Base-by-base conservation (phyloP, 2,888 invertebrate species). In the Gymnoscelis rufifasciata region DNA sequence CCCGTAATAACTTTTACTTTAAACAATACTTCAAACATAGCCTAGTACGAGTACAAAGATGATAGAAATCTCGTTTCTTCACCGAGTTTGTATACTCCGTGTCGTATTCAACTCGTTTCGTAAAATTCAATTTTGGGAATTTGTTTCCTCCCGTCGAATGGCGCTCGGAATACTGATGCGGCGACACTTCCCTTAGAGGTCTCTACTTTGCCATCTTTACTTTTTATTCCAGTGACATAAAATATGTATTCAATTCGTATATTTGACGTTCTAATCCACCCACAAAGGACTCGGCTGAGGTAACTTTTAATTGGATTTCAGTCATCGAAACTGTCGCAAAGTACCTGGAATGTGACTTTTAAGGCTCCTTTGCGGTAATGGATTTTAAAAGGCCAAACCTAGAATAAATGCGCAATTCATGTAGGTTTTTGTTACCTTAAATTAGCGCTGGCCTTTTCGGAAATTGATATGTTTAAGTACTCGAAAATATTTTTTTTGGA, bases 121-220 rank as follows among this genome's bases (percentile, higher is more conserved):
- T 78, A 84, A 87, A 87, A 88, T 88, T 87, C 88, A 88, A 88
- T 88, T 88, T 87, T 86, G 87, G 83, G 82, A 87, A 88, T 88
- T 88, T 87, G 88, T 88, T 84, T 81, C 86, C 83, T 82, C 79
- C 73, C 79, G 77, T 72, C 73, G 83, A 76, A 76, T 69, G 74
- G 72, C 70, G 83, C 60, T 62, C 71, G 64, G 87, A 87, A 88
- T 88, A 88, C 87, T 87, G 80, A 88, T 88, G 79, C 57, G 67
- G 60, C 51, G 71, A 73, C 70, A 69, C 74, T 66, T 68, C 60
- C 62, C 60, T 60, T 66, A 57, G 69, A 69, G 66, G 61, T 67
- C 62, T 68, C 62, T 24, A 35, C 45, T 40, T 10, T 28, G 26
- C 39, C 37, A 40, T 48, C 40, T 40, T 43, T 43, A 43, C 43